Evolutionary conservation across 1,140 invertebrate genomes (phyloP).

Genomic region (Eriosoma lanigerum): DNA sequence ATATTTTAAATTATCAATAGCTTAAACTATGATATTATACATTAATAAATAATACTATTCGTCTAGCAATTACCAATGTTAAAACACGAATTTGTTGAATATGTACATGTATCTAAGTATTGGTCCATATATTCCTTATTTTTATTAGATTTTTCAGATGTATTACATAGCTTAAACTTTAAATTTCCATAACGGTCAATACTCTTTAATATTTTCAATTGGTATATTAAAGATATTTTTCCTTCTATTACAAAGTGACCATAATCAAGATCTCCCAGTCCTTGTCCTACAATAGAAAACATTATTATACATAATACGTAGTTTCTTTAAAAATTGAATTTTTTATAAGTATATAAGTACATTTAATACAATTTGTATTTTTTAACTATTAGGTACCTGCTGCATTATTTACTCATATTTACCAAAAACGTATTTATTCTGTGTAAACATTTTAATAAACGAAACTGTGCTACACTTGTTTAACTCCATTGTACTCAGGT

Average conservation of each 20-base stretch:
- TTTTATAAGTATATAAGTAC: neutral
- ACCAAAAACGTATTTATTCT: conserved; percentile 4
- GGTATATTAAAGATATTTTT: neutral
- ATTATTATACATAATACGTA: neutral
- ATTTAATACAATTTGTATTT: too few relatives aligned
- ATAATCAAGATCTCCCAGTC: neutral
- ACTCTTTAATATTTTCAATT: neutral
- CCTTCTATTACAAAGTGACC: conserved; percentile 19
- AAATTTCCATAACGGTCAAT: neutral
- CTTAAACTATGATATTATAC: too few relatives aligned
- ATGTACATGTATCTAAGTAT: neutral
- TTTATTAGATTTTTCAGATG: neutral
- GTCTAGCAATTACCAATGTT: neutral
- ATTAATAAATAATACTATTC: too few relatives aligned
- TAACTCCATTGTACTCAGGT: neutral
- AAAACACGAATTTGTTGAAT: neutral
- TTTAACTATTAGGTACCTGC: too few relatives aligned
- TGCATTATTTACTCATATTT: neutral
- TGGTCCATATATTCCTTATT: neutral
- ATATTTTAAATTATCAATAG: too few relatives aligned
- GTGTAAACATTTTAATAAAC: conserved; percentile 10
- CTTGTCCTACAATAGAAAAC: neutral
- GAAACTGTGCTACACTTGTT: conserved; percentile 21
- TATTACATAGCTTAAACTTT: neutral
- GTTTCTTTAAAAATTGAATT: neutral